phyloP scores from a whole-genome alignment of 2,113 vertebrate genomes.

The Caracal caracal region DNA sequence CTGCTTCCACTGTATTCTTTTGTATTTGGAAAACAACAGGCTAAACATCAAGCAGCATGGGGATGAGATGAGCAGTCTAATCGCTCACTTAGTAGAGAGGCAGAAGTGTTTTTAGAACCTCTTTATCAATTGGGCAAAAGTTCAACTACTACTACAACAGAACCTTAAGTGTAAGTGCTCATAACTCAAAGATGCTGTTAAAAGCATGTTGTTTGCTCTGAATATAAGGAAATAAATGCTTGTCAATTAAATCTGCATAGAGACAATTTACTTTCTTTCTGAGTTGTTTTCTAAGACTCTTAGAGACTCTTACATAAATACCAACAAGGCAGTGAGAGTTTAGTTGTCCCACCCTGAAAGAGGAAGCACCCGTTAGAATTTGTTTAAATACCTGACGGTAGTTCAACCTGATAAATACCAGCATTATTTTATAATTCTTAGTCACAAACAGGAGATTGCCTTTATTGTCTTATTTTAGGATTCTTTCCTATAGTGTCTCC shows the following conservation, averaged over 20 bases:
- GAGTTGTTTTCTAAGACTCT: neutral
- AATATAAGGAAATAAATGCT: slow-evolving; percentile 39
- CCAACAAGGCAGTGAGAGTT: slow-evolving; percentile 26
- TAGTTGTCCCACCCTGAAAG: neutral
- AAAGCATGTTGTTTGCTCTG: slow-evolving; percentile 32
- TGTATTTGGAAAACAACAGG: neutral
- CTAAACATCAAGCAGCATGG: neutral
- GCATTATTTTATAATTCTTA: slow-evolving; percentile 54
- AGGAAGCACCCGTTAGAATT: slow-evolving; percentile 26
- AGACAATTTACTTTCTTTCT: slow-evolving; percentile 71
- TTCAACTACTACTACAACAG: neutral
- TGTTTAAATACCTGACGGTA: slow-evolving; percentile 1
- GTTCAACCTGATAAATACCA: slow-evolving; percentile 50
- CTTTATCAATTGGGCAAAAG: neutral
- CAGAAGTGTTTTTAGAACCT: neutral
- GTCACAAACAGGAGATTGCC: neutral
- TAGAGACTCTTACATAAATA: slow-evolving; percentile 28
- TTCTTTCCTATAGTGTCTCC: neutral
- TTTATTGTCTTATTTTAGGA: slow-evolving; percentile 51
- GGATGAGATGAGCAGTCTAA: neutral
- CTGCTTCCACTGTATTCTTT: neutral
- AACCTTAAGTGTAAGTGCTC: slow-evolving; percentile 15
- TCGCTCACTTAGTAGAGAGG: neutral
- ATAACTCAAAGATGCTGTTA: slow-evolving; percentile 11
- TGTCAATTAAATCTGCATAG: slow-evolving; percentile 78